phyloP scores from a whole-genome alignment of 2,888 invertebrate species.

The Apodemia mormo region DNA sequence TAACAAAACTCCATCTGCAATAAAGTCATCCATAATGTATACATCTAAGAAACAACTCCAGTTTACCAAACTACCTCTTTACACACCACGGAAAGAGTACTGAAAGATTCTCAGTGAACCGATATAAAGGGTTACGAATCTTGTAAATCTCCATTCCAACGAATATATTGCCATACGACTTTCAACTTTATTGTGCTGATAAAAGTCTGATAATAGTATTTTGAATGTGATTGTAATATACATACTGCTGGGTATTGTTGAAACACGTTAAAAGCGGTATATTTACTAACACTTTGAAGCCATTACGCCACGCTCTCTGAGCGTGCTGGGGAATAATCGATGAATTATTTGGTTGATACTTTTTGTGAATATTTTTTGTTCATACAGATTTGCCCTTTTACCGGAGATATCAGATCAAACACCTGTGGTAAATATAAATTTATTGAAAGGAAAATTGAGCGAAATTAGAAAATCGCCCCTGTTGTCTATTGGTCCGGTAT shows the following conservation, averaged over 20 bases:
- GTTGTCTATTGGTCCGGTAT: too few species aligned
- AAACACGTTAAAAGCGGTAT: conserved; percentile 41
- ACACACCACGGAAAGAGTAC: not conserved
- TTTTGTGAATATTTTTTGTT: conserved; percentile 9
- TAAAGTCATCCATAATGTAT: not conserved
- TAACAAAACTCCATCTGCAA: conserved; percentile 6
- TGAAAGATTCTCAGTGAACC: conserved; percentile 11
- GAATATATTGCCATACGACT: conserved; percentile 9
- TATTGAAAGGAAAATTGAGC: not conserved
- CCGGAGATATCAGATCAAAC: not conserved
- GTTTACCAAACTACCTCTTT: conserved; percentile 12
- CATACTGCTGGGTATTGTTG: conserved; percentile 33
- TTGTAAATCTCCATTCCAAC: conserved; percentile 24
- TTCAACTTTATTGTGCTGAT: conserved; percentile 20
- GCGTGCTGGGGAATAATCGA: conserved; percentile 24
- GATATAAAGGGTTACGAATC: conserved; percentile 18
- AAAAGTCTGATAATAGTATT: conserved; percentile 20
- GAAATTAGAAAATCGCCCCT: too few species aligned
- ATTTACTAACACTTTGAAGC: conserved; percentile 38
- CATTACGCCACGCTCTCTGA: conserved; percentile 28
- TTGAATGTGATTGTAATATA: conserved; percentile 19
- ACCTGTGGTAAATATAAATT: not conserved
- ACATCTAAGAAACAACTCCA: not conserved
- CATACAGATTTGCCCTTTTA: not conserved
- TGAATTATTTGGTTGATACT: not conserved